Base-by-base conservation (phyloP, 2,888 invertebrate genomes). In the Polyommatus iphigenia region DNA sequence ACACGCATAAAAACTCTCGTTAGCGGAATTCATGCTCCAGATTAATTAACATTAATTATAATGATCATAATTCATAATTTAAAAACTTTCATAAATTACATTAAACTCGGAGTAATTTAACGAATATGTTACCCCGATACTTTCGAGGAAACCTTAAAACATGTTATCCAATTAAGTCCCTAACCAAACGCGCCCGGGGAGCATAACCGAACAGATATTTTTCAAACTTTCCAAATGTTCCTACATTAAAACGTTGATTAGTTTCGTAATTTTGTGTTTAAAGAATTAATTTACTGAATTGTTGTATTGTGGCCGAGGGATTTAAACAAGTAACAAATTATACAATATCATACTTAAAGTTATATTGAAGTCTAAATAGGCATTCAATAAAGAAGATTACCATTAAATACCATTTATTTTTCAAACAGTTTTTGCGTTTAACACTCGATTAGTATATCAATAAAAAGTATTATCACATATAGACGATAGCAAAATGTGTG, bases 161-260 rank as follows among this genome's bases (percentile, higher is more conserved):
- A 32, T 67, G 29, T 67, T 32, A 67, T 32, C 67, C 29, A 67
- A 67, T 67, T 67, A 67, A 67, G 67, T 67, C 67, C 67, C 67
- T 18, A 29, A 67, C 67, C 29, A 67, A 29, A 67, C 29, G 67
- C 67, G 67, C 67, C 29, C 29, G 29, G 67, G 67, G 67, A 67
- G 6, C 29, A 29, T 15, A 67, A 67, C 67, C 29, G 67, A 67
- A 67, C 29, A 29, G 18, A 67, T 29, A 67, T 67, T 67, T 62
- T 67, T 67, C 67, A 29, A 67, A 67, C 15, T 67, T 67, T 32
- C 18, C 67, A 32, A 67, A 67, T 67, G 67, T 67, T 67, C 15
- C 18, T 32, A 67, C 67, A 67, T 67, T 67, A 32, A 32, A 67
- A 29, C 67, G 67, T 67, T 29, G 67, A 67, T 67, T 67, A 29